Percentiles rank a stretch among this genome's conserved stretches.
phyloP scores from a whole-genome alignment of 1,140 invertebrate genomes.

The Condylostylus longicornis region DNA sequence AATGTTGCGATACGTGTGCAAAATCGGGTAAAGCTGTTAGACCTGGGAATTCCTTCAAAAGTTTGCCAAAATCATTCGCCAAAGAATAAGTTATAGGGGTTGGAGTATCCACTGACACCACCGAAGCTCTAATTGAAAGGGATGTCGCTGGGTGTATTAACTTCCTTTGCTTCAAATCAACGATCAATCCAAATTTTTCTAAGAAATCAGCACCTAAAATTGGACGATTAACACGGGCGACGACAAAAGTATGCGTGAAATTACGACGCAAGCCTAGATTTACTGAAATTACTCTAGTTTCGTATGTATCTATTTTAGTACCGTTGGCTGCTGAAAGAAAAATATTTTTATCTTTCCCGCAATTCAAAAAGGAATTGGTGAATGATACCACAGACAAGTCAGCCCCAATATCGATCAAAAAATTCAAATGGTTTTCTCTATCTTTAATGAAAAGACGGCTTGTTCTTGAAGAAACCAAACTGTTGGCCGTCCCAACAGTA shows the following conservation, averaged over 20 bases:
- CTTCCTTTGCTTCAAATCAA: constrained; percentile 1
- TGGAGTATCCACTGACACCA: background rate
- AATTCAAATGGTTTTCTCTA: too few relatives aligned
- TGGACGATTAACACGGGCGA: background rate
- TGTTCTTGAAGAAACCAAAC: too few relatives aligned
- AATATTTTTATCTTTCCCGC: too few relatives aligned
- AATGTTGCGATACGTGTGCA: background rate
- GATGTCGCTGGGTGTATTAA: background rate
- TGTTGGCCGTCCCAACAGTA: too few relatives aligned
- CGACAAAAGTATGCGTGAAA: constrained; percentile 5
- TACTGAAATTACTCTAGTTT: background rate
- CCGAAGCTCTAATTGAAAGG: background rate
- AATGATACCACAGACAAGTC: too few relatives aligned
- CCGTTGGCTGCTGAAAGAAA: constrained; percentile 1
- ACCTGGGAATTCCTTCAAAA: too few relatives aligned
- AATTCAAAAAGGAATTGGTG: too few relatives aligned
- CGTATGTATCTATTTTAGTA: constrained; percentile 3
- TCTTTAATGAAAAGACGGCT: too few relatives aligned
- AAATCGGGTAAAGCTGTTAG: background rate
- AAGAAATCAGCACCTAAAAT: constrained; percentile 5
- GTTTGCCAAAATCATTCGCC: too few relatives aligned
- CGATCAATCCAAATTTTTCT: constrained; percentile 2
- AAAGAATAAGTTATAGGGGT: background rate
- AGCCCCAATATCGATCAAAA: too few relatives aligned
- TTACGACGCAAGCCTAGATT: background rate